phyloP scores from a whole-genome alignment of 2,113 vertebrate genomes.

The Odobenus rosmarus region DNA sequence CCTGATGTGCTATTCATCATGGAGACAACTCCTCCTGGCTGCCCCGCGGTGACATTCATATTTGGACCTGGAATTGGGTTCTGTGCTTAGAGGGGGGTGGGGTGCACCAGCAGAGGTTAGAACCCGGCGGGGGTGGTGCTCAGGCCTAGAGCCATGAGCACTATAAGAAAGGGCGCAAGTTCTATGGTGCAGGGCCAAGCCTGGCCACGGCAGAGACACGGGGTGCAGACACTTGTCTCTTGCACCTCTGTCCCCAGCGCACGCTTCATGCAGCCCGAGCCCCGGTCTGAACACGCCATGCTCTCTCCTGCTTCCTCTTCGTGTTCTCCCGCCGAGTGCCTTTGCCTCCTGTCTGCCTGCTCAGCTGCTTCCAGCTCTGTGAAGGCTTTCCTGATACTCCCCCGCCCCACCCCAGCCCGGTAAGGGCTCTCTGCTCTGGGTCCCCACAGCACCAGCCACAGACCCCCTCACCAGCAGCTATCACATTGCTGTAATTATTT shows the following conservation, averaged over 20 bases:
- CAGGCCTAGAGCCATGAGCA: background rate
- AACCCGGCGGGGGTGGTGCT: too few species aligned
- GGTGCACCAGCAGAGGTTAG: too few species aligned
- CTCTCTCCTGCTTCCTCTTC: background rate
- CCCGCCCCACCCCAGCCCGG: too few species aligned
- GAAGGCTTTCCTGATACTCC: background rate
- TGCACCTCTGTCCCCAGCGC: background rate
- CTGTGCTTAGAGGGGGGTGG: background rate
- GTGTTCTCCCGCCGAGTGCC: background rate
- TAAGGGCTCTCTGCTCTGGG: background rate
- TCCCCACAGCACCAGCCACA: background rate
- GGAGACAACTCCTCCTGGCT: background rate
- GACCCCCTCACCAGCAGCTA: background rate
- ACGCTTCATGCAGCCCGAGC: background rate
- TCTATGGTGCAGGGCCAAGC: background rate
- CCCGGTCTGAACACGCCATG: rapidly evolving
- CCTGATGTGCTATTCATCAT: background rate
- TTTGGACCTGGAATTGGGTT: background rate
- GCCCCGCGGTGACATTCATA: background rate
- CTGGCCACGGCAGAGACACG: rapidly evolving
- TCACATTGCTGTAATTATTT: background rate
- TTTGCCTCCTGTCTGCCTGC: background rate
- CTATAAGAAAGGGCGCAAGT: background rate
- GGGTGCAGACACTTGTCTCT: background rate
- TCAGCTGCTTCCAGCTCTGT: background rate